Evolutionary conservation across 1,140 invertebrate species (phyloP), one percentile per base, ranked within the genome.

Genomic region (Arion vulgaris): DNA sequence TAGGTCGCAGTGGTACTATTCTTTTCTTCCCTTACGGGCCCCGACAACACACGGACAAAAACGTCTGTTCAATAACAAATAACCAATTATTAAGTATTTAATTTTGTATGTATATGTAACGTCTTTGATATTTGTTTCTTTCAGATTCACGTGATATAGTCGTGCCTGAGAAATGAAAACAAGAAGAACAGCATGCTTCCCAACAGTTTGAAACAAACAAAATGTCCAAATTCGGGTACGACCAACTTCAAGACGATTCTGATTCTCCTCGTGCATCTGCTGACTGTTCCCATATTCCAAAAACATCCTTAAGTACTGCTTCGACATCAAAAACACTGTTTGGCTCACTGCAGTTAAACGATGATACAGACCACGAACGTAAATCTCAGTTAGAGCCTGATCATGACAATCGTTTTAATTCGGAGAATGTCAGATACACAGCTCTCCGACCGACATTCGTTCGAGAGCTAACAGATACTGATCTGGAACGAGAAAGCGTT

Each of bases 351-450:
- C 62, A 66, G 5, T 7, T 66, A 34, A 32, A 66, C n/a, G 32
- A 28, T 23, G 28, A 32, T 17, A 17, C 5, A 11, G 28, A 66
- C 4, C 1, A 5, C 28, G n/a, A 28, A 32, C 28, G 62, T 34
- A 13, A 2, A 32, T n/a, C 2, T 66, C 28, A 7, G 7, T 66
- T 17, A 28, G 11, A 1, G 28, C 4, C 62, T 32, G 32, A 23
- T 28, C 11, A 66, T 34, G 28, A 71, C 83, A 19, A 76, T 17
- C 23, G 68, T 82, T 28, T 45, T 15, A 34, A 1, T 17, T 36
- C 39, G 13, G 49, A 76, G 17, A 76, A 53, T 76, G 32, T 53
- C 2, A 11, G 49, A 2, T 76, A 76, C 49, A 76, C 74, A 19
- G 41, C 74, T 0, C 49, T 76, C 1, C 51, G 41, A 53, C 49